A percentile compares a stretch with the other conserved stretches of the same genome.
Conservation (phyloP, 2,888 invertebrate genomes). For the Luffia ferchaultella region DNA sequence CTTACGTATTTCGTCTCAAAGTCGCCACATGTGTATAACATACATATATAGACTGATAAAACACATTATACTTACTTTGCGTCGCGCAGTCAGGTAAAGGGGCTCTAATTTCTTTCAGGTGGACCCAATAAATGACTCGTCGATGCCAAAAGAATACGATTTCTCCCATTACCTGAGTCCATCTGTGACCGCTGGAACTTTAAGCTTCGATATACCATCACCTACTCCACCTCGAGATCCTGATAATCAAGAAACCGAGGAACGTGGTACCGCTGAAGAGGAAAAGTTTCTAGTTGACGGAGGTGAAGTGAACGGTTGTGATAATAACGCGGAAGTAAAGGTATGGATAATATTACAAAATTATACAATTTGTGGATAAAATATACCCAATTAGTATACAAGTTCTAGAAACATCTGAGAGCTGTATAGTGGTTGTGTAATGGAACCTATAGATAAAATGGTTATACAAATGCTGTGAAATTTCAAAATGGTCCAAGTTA, state of each 20-base stretch:
- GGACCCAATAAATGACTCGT: slow-evolving; percentile 68
- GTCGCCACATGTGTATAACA: no score
- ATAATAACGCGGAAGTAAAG: background rate
- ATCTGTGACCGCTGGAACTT: slow-evolving; percentile 41
- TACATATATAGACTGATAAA: no score
- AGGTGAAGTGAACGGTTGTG: slow-evolving; percentile 20
- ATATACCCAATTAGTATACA: no score
- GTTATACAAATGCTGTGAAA: no score
- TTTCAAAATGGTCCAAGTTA: no score
- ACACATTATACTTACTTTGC: no score
- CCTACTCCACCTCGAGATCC: slow-evolving; percentile 39
- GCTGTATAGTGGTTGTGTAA: no score
- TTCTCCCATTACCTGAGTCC: slow-evolving; percentile 58
- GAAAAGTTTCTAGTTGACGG: slow-evolving; percentile 29
- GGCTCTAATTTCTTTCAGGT: slow-evolving; percentile 36
- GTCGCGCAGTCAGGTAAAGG: no score
- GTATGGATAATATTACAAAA: background rate
- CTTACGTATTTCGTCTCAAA: no score
- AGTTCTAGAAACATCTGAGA: no score
- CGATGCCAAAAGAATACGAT: slow-evolving; percentile 60
- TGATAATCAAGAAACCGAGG: slow-evolving; percentile 29
- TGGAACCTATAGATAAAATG: no score
- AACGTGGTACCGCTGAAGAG: slow-evolving; percentile 29
- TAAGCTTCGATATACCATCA: slow-evolving; percentile 51
- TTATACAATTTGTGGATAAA: background rate